Percentiles rank a stretch among this genome's conserved stretches.
These are phyloP conservation scores for Pangasius mekongensis DNA, from an alignment of 2,797 vertebrate species.

Conservation along the genomic window DNA sequence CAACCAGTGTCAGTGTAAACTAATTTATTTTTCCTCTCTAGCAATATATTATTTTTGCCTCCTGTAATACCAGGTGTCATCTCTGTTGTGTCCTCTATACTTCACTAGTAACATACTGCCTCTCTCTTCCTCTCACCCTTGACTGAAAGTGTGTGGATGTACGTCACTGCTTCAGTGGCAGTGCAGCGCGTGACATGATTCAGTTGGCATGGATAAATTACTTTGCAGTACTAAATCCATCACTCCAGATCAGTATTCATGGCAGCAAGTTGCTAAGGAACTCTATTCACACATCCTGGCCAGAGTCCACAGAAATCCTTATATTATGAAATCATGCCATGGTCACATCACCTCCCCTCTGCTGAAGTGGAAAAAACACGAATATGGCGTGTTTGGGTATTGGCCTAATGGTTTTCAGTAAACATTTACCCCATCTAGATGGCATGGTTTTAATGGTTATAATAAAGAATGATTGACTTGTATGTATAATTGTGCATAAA, in stretches of 20 bases:
- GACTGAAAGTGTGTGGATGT: neutral
- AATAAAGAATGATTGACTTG: neutral
- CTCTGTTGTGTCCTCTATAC: neutral
- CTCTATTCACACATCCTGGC: neutral
- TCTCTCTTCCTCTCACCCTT: neutral
- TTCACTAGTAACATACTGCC: neutral
- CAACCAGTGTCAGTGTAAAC: neutral
- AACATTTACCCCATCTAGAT: neutral
- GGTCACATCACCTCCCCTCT: neutral
- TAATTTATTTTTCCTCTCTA: neutral
- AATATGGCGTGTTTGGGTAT: neutral
- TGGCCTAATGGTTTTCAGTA: neutral
- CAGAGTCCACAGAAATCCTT: neutral
- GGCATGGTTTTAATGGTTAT: neutral
- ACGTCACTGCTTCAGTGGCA: conserved; percentile 1
- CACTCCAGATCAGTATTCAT: neutral
- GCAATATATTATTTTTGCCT: neutral
- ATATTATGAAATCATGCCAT: neutral
- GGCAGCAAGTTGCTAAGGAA: conserved; percentile 4
- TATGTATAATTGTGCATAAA: no score
- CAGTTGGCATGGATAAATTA: neutral
- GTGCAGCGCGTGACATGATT: neutral
- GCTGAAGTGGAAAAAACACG: neutral
- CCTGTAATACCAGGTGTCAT: neutral
- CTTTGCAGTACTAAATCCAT: neutral